Evolutionary conservation across 1,140 invertebrate species (phyloP), one percentile per base, ranked within the genome.

Genomic region (Triops longicaudatus): DNA sequence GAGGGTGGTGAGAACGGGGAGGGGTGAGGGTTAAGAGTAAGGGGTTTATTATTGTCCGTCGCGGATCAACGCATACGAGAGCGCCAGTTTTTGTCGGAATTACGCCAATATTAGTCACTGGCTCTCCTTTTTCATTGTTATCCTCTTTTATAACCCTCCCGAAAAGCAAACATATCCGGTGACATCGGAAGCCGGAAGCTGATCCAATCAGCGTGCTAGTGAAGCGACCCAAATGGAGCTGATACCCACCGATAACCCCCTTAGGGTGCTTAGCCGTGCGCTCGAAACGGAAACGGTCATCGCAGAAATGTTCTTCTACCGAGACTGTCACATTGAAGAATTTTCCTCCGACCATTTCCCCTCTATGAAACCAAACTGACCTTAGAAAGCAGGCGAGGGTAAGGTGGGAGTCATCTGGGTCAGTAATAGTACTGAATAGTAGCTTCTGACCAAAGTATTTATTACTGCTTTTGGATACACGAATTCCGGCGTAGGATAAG

Each of bases 131-230:
- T n/a, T n/a, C 50, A 17, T 63, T 63, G 14, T 63, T 63, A 17
- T 22, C 50, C 50, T 5, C 50, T 22, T 22, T 22, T 22, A 22
- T 7, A 63, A 22, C 50, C 50, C n/a, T 63, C 14, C 50, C 22
- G 22, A 63, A 63, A 63, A 63, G 50, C 50, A 63, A 63, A 63
- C 50, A 63, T 63, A n/a, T 63, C 50, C 50, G 50, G n/a, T 63
- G 50, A 17, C 22, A 63, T 63, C 50, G 50, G 50, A 63, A 63
- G 22, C 50, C 50, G 50, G 50, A 63, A 63, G 50, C 50, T 22
- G 50, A 63, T 63, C 50, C 50, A 63, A 63, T 63, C 50, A 63
- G 50, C 50, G 50, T 63, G 50, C 50, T n/a, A 63, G 50, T 63
- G 50, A 63, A 63, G 50, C 50, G 50, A 63, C 17, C 50, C 50